phyloP scores from a whole-genome alignment of 1,140 invertebrate genomes.

The Pseudomyrmex sp. region DNA sequence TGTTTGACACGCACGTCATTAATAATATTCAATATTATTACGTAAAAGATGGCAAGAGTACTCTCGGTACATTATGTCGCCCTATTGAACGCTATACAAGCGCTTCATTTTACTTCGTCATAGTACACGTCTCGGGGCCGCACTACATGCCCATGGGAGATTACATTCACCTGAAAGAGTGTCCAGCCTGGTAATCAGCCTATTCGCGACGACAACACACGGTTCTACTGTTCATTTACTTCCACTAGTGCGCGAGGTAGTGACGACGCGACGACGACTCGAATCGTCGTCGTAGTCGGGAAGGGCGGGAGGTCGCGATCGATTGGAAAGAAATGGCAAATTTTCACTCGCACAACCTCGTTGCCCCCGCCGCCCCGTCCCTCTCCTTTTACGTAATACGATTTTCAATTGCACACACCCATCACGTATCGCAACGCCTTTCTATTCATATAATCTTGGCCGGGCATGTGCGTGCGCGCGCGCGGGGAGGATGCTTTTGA shows the following conservation, averaged over 20 bases:
- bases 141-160: neutral
- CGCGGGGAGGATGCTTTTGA: slow-evolving; percentile 72
- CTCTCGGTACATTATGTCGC: slow-evolving; percentile 51
- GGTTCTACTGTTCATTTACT: slow-evolving; percentile 37
- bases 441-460: slow-evolving; percentile 77
- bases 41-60: slow-evolving; percentile 42
- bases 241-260: slow-evolving; percentile 13
- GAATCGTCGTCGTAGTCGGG: neutral
- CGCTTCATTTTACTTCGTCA: slow-evolving; percentile 52
- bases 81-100: slow-evolving; percentile 47
- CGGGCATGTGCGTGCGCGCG: slow-evolving; percentile 23
- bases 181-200: slow-evolving; percentile 15
- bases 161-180: slow-evolving; percentile 50
- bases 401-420: slow-evolving; percentile 78
- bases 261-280: neutral
- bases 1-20: slow-evolving; percentile 52
- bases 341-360: slow-evolving; percentile 63
- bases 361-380: neutral
- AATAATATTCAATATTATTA: slow-evolving; percentile 63
- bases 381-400: slow-evolving; percentile 75
- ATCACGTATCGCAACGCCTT: slow-evolving; percentile 78
- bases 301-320: slow-evolving; percentile 35
- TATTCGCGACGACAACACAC: slow-evolving; percentile 47
- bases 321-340: slow-evolving; percentile 67
- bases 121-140: slow-evolving; percentile 15